Evolutionary conservation across 2,797 vertebrate genomes (phyloP).

Genomic region (Eulemur rubriventer): DNA sequence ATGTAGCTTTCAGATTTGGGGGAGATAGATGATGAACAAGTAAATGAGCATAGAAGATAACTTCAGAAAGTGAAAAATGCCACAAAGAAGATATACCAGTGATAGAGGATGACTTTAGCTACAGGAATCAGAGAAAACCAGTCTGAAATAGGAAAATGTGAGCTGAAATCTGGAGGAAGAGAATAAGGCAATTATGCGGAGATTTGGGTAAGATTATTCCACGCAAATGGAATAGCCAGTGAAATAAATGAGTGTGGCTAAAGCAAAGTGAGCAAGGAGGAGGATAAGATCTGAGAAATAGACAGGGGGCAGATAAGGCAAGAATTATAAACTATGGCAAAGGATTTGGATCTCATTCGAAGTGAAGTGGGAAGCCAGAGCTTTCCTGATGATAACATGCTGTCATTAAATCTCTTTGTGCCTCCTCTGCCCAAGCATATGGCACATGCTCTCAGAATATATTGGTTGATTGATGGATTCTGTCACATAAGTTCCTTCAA

Average conservation of each 20-base stretch:
- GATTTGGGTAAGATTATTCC: constrained; percentile 18
- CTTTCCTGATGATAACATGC: not conserved
- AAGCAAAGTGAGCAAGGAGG: not conserved
- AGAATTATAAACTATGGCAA: constrained; percentile 6
- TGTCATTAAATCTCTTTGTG: constrained; percentile 29
- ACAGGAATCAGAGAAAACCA: not conserved
- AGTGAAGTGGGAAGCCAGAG: constrained; percentile 19
- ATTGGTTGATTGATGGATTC: constrained; percentile 40
- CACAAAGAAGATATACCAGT: not conserved
- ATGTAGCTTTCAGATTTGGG: not conserved
- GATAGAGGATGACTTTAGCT: not conserved
- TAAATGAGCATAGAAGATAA: constrained; percentile 27
- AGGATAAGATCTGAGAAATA: not conserved
- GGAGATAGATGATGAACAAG: constrained; percentile 27
- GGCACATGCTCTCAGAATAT: constrained; percentile 24
- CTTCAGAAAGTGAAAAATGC: not conserved
- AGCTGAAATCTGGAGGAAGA: constrained; percentile 34
- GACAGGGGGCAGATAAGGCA: not conserved
- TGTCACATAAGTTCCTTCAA: constrained; percentile 45
- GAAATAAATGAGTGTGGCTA: not conserved
- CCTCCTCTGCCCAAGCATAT: constrained; percentile 14
- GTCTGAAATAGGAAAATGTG: not conserved
- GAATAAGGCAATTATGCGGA: not conserved
- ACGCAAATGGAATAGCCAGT: not conserved
- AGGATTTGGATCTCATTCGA: constrained; percentile 49